Conservation (phyloP, 2,797 vertebrate genomes). For the Sphaeramia orbicularis region DNA sequence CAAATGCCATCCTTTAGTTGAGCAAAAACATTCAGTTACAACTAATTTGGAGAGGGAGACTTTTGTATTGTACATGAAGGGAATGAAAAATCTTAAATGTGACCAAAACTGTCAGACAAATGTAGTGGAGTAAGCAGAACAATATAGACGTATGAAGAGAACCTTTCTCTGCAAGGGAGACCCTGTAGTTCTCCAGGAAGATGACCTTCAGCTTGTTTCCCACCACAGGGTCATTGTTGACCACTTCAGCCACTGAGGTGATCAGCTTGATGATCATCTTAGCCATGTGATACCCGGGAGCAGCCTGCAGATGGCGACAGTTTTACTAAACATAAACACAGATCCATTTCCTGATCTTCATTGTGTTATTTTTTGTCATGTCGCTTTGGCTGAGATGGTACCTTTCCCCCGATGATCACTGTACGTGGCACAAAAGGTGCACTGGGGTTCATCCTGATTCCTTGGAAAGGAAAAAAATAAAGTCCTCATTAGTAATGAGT, state of each 20-base stretch:
- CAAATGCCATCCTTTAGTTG: no score
- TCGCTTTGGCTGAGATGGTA: slow-evolving; percentile 49
- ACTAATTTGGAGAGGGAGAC: no score
- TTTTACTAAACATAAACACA: background rate
- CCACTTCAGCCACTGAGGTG: slow-evolving; percentile 91
- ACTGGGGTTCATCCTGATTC: slow-evolving; percentile 89
- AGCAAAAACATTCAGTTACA: no score
- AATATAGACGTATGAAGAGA: no score
- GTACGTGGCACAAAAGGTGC: slow-evolving; percentile 92
- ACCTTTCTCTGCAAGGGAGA: slow-evolving; percentile 98
- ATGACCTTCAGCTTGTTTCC: slow-evolving; percentile 94
- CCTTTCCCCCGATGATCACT: slow-evolving; percentile 97
- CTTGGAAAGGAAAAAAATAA: slow-evolving; percentile 72
- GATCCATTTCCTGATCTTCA: background rate
- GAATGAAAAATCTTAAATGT: background rate
- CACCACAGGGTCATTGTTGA: slow-evolving; percentile 92
- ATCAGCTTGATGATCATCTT: slow-evolving; percentile 97
- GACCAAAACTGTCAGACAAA: no score
- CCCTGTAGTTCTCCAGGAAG: slow-evolving; percentile 97
- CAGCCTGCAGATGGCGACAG: slow-evolving; percentile 86
- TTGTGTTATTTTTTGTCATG: no score
- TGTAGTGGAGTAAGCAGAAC: no score
- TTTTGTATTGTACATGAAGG: no score
- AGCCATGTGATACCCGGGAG: slow-evolving; percentile 97
- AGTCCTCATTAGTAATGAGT: background rate